Base-by-base conservation (phyloP, 92 coral and sea anemone genomes). In the Pocillopora meandrina region DNA sequence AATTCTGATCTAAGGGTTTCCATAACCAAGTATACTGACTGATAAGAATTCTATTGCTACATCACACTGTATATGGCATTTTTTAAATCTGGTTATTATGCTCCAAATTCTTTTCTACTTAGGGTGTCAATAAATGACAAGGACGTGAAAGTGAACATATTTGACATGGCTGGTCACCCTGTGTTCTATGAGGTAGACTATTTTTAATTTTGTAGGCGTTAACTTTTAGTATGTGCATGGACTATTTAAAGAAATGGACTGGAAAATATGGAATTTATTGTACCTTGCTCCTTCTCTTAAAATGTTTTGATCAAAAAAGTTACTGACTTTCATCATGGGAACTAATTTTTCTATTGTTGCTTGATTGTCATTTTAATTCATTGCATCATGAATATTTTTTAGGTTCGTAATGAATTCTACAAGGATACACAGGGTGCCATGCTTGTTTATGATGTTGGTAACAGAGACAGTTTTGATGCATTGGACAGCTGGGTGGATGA, bases 121-220 rank as follows among this genome's bases (percentile, higher is more conserved):
- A 96, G 99, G 75, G 98, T 96, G 17, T 83, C 82, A 65, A 85
- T 96, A 9, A 90, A 92, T 74, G 96, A 92, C 42, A 92, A 92
- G 72, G 99, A 96, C 16, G 90, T 96, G 3, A 96, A 96, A 91
- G 99, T 96, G 18, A 96, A 96, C 84, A 96, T 96, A 56, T 96
- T 96, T 94, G 99, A 96, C 89, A 96, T 96, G 99, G 99, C 99
- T 55, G 99, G 99, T 11, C 99, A 96, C 69, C 98, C 99, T 71
- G 94, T 96, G 5, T 96, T 96, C 86, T 96, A 96, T 87, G 98
- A 96, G 96, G 98, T 94, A 85, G 42, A 19, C 34, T 33, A 17
- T 16, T 19, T 42, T 0, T 42, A 42, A 0, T 42, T 42, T 42
- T 42, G 52, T 0, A 42, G 52, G 52, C 7, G 8, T 42, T 42